Evolutionary conservation across 2,888 invertebrate species (phyloP).

Genomic region (Andricus quercusramuli): DNA sequence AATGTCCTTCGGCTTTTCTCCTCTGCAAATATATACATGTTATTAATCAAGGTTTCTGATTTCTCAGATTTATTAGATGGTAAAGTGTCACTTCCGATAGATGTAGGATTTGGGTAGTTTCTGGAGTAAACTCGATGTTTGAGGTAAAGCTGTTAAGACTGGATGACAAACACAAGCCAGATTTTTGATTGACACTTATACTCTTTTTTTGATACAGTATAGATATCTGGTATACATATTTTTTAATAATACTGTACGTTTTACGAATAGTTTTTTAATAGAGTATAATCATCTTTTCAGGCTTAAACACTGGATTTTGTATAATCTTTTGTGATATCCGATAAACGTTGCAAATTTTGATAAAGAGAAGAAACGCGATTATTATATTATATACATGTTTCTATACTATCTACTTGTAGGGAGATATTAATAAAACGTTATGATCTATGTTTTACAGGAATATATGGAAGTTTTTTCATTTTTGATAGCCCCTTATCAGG

Average conservation of each 20-base stretch:
- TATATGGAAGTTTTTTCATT: background rate
- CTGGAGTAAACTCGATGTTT: background rate
- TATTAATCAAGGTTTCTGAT: background rate
- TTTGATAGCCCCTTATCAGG: background rate
- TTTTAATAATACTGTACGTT: slow-evolving; percentile 15
- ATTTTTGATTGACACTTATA: slow-evolving; percentile 4
- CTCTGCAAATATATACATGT: background rate
- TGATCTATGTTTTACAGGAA: slow-evolving; percentile 21
- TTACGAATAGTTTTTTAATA: slow-evolving; percentile 21
- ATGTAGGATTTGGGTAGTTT: background rate
- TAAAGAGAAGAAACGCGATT: background rate
- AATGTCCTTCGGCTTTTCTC: background rate
- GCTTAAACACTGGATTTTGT: background rate
- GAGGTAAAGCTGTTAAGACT: background rate
- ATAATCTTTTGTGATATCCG: background rate
- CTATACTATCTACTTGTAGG: background rate
- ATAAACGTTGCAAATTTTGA: background rate
- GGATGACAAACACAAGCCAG: background rate
- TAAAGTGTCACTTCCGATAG: background rate
- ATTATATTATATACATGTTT: slow-evolving; percentile 19
- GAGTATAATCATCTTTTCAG: background rate
- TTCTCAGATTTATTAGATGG: background rate
- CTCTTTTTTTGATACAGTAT: background rate
- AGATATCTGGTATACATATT: slow-evolving; percentile 12
- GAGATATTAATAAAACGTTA: slow-evolving; percentile 22